phyloP scores from a whole-genome alignment of 2,888 invertebrate species.

The Sesia bembeciformis region DNA sequence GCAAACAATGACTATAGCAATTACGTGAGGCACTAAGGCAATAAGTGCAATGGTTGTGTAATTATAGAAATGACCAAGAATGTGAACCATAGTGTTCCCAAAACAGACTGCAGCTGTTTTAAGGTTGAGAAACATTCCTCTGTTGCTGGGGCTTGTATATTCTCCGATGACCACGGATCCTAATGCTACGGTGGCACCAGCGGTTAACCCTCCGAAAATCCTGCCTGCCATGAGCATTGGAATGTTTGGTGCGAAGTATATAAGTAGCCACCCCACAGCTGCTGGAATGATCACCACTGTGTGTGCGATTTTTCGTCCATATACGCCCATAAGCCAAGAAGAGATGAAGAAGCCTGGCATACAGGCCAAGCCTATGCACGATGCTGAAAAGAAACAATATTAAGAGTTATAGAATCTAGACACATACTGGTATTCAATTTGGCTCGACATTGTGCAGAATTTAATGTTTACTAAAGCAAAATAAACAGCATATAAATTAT shows the following conservation, averaged over 20 bases:
- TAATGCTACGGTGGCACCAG: constrained; percentile 24
- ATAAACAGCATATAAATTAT: too few relatives aligned
- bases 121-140: constrained; percentile 42
- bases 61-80: constrained; percentile 22
- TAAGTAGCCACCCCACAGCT: constrained; percentile 29
- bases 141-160: constrained; percentile 34
- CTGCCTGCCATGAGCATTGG: constrained; percentile 28
- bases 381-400: constrained; percentile 19
- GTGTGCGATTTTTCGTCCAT: constrained; percentile 29
- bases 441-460: too few relatives aligned
- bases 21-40: constrained; percentile 21
- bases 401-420: neutral
- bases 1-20: constrained; percentile 32
- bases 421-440: too few relatives aligned
- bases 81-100: constrained; percentile 29
- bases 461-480: too few relatives aligned
- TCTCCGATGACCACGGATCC: constrained; percentile 46
- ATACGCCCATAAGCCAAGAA: constrained; percentile 31
- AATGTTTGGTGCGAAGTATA: constrained; percentile 25
- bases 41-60: constrained; percentile 35
- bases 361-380: constrained; percentile 24
- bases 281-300: constrained; percentile 29
- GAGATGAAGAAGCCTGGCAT: constrained; percentile 30
- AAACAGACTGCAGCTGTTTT: constrained; percentile 37
- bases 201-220: constrained; percentile 27